Percentiles rank a stretch among this genome's conserved stretches.
phyloP scores from a whole-genome alignment of 2,113 vertebrate species.

The Pangasianodon gigas region DNA sequence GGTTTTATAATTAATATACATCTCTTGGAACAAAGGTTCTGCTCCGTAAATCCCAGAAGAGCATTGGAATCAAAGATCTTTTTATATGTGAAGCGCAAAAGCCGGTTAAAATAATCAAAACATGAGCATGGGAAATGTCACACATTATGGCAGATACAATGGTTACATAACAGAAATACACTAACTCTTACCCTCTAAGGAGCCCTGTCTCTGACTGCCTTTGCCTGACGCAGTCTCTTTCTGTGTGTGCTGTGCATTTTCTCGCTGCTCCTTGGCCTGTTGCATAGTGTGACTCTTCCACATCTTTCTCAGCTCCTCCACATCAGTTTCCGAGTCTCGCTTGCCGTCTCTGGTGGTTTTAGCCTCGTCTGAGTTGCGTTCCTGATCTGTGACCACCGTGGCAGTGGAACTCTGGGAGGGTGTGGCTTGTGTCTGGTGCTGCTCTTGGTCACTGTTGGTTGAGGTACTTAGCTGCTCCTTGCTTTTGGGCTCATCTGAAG shows the following conservation, averaged over 20 bases:
- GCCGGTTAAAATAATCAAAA: not conserved
- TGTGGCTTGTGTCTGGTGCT: constrained; percentile 57
- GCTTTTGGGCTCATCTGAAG: constrained; percentile 62
- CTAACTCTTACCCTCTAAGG: constrained; percentile 79
- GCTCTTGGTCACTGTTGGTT: constrained; percentile 54
- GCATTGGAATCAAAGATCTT: not conserved
- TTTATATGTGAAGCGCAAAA: not conserved
- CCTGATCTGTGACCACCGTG: constrained; percentile 53
- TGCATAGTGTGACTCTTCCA: constrained; percentile 94
- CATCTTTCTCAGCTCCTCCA: constrained; percentile 82
- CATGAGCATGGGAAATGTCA: not conserved
- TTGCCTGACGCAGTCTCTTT: constrained; percentile 73
- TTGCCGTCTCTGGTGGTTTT: constrained; percentile 59
- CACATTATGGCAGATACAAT: not conserved
- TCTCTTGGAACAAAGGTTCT: not conserved
- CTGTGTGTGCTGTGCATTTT: constrained; percentile 78
- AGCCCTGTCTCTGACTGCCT: constrained; percentile 35
- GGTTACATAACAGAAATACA: not conserved
- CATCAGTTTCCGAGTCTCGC: constrained; percentile 80
- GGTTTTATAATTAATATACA: constrained; percentile 20
- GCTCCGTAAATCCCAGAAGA: not conserved
- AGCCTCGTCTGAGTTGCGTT: constrained; percentile 44
- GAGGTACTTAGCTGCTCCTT: constrained; percentile 67
- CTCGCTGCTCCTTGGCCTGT: constrained; percentile 86
- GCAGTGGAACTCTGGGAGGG: constrained; percentile 64